Percentiles rank a stretch among this genome's conserved stretches.
Evolutionary conservation across 1,140 invertebrate species (phyloP).

Genomic region (Octopus sinensis): DNA sequence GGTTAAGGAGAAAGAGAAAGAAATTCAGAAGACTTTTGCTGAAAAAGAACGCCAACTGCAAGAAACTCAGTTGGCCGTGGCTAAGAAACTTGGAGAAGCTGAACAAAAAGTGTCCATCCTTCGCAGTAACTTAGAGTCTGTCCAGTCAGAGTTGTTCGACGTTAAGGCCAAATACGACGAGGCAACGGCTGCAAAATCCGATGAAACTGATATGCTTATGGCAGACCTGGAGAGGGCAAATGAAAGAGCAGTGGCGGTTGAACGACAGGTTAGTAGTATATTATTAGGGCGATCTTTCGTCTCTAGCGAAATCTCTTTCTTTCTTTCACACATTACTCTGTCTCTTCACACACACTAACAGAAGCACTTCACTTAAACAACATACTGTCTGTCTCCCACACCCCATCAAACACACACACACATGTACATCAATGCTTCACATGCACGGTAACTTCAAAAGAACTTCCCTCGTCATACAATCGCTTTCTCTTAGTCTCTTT

Average conservation of each 20-base stretch:
- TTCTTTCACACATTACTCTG: too few species aligned
- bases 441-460: too few species aligned
- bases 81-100: conserved; percentile 57
- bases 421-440: too few species aligned
- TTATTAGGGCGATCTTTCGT: too few species aligned
- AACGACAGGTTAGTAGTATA: conserved; percentile 35
- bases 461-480: too few species aligned
- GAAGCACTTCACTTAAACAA: too few species aligned
- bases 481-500: too few species aligned
- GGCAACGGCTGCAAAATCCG: conserved; percentile 58
- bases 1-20: conserved; percentile 57
- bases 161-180: conserved; percentile 60
- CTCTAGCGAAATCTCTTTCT: too few species aligned
- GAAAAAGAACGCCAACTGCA: conserved; percentile 55
- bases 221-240: conserved; percentile 59
- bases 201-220: conserved; percentile 60
- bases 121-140: conserved; percentile 54
- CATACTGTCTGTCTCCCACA: too few species aligned
- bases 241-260: conserved; percentile 35
- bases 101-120: conserved; percentile 55
- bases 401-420: too few species aligned
- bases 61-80: conserved; percentile 53
- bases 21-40: conserved; percentile 54
- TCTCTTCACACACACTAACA: too few species aligned
- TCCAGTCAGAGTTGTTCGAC: conserved; percentile 60